Conservation (phyloP, 2,797 vertebrate species). For the Falco rusticolus region DNA sequence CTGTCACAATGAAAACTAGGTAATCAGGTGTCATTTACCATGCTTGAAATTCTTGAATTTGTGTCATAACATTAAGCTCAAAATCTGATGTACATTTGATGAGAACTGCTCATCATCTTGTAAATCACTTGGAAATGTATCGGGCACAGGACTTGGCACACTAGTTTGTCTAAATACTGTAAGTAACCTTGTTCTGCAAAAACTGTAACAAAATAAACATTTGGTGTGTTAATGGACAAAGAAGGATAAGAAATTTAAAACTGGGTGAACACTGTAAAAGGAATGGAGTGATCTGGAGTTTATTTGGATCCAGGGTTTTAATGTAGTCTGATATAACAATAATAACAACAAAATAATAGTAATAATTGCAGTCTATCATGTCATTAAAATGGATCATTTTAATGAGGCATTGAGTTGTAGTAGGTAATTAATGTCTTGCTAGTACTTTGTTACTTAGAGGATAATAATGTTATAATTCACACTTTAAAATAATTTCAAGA, state of each 20-base stretch:
- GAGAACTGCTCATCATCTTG: neutral
- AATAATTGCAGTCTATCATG: neutral
- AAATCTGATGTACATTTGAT: neutral
- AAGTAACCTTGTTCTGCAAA: neutral
- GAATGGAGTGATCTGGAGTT: neutral
- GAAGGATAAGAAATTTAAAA: neutral
- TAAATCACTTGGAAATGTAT: neutral
- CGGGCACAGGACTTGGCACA: neutral
- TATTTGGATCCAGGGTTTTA: neutral
- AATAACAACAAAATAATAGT: neutral
- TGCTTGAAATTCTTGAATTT: neutral
- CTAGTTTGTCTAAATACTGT: neutral
- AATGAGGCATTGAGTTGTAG: neutral
- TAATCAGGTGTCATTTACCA: neutral
- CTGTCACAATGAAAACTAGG: neutral
- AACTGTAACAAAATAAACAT: neutral
- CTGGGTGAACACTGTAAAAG: neutral
- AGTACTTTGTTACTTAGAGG: constrained; percentile 3
- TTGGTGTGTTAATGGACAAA: neutral
- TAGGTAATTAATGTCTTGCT: constrained; percentile 13
- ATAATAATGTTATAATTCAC: neutral
- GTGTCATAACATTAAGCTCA: neutral
- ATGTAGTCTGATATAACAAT: neutral
- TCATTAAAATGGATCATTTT: neutral
- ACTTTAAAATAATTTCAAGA: constrained; percentile 20